These are phyloP conservation scores for Drosophila mimica DNA, from an alignment of 2,888 invertebrate genomes.

Conservation along the genomic window DNA sequence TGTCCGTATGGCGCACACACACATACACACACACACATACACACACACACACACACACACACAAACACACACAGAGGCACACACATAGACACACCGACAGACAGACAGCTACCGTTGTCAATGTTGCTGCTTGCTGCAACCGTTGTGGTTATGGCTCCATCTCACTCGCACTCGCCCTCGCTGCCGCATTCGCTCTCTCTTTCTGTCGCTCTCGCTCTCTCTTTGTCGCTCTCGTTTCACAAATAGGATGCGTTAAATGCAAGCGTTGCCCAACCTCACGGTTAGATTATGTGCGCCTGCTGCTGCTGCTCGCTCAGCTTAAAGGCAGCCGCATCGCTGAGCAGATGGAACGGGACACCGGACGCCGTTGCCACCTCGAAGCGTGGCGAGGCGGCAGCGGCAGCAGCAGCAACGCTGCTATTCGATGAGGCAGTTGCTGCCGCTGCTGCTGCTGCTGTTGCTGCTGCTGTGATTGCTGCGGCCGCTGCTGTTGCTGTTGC, in stretches of 20 bases:
- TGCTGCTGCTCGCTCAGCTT: slow-evolving; percentile 70
- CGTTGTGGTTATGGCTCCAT: neutral
- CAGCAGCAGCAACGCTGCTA: slow-evolving; percentile 10
- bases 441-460: slow-evolving; percentile 12
- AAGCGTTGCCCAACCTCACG: slow-evolving; percentile 31
- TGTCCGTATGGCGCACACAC: neutral
- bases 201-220: neutral
- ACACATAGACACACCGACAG: neutral
- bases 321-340: slow-evolving; percentile 74
- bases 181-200: no score
- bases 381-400: slow-evolving; percentile 22
- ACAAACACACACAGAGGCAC: neutral
- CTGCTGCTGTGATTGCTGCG: neutral
- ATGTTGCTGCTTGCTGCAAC: neutral
- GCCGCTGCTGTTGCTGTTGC: neutral
- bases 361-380: slow-evolving; percentile 64
- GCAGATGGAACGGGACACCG: slow-evolving; percentile 68
- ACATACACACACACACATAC: neutral
- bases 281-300: slow-evolving; percentile 76
- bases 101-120: neutral
- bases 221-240: neutral
- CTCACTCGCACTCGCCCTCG: slow-evolving; percentile 10
- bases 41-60: neutral
- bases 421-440: slow-evolving; percentile 1
- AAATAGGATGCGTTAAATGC: slow-evolving; percentile 22